Evolutionary conservation across 2,113 vertebrate genomes (phyloP).

Genomic region (Psophia crepitans): DNA sequence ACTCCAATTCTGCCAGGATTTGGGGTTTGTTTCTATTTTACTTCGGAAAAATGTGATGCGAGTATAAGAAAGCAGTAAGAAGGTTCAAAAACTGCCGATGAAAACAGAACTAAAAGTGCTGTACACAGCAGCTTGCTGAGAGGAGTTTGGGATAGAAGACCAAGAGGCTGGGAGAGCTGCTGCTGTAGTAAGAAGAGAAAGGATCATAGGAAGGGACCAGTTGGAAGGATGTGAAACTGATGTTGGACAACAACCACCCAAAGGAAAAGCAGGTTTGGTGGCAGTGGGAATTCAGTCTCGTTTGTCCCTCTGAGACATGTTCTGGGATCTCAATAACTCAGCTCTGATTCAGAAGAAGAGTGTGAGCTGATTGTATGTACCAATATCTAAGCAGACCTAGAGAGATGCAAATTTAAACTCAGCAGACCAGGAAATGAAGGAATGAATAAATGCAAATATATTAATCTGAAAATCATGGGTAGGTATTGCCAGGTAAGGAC

Average conservation of each 20-base stretch:
- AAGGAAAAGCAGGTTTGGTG: background rate
- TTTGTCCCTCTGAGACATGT: background rate
- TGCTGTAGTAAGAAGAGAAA: background rate
- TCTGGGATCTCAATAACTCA: background rate
- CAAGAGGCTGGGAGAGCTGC: background rate
- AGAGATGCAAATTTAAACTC: constrained; percentile 21
- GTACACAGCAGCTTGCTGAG: background rate
- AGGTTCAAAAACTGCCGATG: background rate
- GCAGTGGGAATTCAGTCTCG: background rate
- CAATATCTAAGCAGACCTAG: background rate
- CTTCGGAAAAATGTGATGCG: background rate
- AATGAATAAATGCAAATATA: constrained; percentile 32
- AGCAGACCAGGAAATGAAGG: constrained; percentile 29
- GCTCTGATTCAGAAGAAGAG: background rate
- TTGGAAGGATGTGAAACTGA: background rate
- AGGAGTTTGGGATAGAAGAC: background rate
- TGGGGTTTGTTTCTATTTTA: background rate
- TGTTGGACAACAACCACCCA: background rate
- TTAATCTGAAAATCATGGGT: constrained; percentile 26
- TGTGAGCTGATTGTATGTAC: background rate
- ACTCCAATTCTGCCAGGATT: background rate
- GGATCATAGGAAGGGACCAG: background rate
- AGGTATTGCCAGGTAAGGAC: background rate
- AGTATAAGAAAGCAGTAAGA: background rate
- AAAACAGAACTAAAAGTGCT: background rate